phyloP scores from a whole-genome alignment of 2,888 invertebrate species.

The Ptychoptera contaminata region DNA sequence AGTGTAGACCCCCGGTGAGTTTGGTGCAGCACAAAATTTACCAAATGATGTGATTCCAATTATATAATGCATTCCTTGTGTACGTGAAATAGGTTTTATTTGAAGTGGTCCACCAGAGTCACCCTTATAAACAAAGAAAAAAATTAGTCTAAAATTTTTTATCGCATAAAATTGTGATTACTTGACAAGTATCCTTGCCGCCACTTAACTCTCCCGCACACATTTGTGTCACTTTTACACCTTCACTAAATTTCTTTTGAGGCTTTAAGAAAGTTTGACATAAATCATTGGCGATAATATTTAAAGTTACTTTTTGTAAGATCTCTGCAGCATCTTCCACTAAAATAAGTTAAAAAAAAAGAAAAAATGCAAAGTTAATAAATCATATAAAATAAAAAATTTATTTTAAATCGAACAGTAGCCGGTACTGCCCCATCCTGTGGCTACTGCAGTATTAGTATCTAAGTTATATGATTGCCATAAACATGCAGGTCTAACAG shows the following conservation, averaged over 20 bases:
- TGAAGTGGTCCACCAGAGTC: too few species aligned
- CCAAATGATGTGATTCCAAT: constrained; percentile 26
- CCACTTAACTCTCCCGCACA: constrained; percentile 30
- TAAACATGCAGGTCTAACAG: too few species aligned
- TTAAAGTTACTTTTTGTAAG: constrained; percentile 27
- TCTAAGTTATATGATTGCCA: too few species aligned
- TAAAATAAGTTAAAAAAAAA: constrained; percentile 10
- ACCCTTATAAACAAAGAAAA: neutral
- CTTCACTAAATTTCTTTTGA: constrained; percentile 23
- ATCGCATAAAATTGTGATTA: neutral
- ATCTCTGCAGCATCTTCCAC: constrained; percentile 21
- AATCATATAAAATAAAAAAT: neutral
- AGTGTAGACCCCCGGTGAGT: constrained; percentile 27
- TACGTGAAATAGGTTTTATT: too few species aligned
- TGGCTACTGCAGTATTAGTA: too few species aligned
- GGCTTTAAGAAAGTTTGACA: constrained; percentile 22
- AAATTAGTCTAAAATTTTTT: too few species aligned
- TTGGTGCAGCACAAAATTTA: constrained; percentile 25
- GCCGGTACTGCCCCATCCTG: too few species aligned
- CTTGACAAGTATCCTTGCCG: constrained; percentile 26
- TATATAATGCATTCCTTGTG: neutral
- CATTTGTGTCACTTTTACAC: constrained; percentile 27
- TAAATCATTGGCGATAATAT: constrained; percentile 19
- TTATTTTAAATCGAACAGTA: too few species aligned
- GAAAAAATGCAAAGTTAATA: too few species aligned